Percentiles rank a stretch among this genome's conserved stretches.
Evolutionary conservation across 2,888 invertebrate genomes (phyloP).

Genomic region (Ophion slaviceki): DNA sequence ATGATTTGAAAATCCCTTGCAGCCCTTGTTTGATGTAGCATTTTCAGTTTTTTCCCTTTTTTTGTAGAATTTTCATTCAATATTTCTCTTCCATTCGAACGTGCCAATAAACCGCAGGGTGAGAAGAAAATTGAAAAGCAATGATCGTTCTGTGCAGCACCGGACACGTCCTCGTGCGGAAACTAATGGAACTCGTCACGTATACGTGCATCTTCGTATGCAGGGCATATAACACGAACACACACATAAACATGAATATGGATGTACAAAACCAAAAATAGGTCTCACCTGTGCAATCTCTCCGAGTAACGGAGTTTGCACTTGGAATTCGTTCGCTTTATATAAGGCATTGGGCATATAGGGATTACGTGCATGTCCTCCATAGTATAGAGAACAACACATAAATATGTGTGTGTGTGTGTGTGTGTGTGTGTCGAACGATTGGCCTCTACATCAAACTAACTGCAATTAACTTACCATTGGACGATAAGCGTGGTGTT

Average conservation of each 20-base stretch:
- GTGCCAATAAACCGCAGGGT: background rate
- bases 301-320: constrained; percentile 19
- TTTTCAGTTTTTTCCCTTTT: background rate
- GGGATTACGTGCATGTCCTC: background rate
- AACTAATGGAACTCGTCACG: constrained; percentile 20
- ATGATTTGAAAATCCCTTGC: no score
- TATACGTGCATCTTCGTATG: background rate
- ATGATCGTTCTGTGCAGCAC: background rate
- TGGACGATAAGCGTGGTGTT: constrained; percentile 59
- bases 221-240: background rate
- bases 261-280: background rate
- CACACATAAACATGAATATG: constrained; percentile 2
- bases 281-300: constrained; percentile 24
- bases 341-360: constrained; percentile 25
- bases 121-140: constrained; percentile 24
- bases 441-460: constrained; percentile 24
- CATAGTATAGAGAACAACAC: background rate
- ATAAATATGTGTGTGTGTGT: background rate
- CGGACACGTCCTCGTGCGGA: constrained; percentile 14
- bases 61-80: background rate
- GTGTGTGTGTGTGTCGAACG: background rate
- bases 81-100: background rate
- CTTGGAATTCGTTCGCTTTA: constrained; percentile 43
- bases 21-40: background rate
- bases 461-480: constrained; percentile 69